Evolutionary conservation across 1,140 invertebrate genomes (phyloP).

Genomic region (Pseudachorutes palmiensis): DNA sequence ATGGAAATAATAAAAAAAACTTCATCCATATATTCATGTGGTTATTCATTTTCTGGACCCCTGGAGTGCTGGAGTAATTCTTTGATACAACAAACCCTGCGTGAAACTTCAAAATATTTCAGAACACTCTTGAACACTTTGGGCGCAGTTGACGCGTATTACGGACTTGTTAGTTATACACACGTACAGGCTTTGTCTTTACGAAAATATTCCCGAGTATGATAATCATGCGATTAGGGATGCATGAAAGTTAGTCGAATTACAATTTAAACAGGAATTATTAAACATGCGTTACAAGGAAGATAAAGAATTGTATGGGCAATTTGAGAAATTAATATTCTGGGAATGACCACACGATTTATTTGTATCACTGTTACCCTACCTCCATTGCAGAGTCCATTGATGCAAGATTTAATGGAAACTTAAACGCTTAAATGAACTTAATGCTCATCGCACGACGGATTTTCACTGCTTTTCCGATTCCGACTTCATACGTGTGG

Average conservation of each 20-base stretch:
- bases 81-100: constrained; percentile 27
- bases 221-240: not conserved
- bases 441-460: too few relatives aligned
- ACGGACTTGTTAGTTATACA: not conserved
- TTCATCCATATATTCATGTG: constrained; percentile 7
- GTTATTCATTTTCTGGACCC: constrained; percentile 7
- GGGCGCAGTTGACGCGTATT: not conserved
- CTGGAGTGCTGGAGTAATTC: constrained; percentile 21
- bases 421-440: not conserved
- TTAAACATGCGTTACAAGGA: not conserved
- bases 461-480: too few relatives aligned
- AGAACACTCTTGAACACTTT: not conserved
- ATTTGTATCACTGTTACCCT: too few relatives aligned
- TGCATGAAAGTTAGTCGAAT: not conserved
- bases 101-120: constrained; percentile 15
- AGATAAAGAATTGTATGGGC: not conserved
- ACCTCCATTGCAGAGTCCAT: too few relatives aligned
- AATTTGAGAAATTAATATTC: not conserved
- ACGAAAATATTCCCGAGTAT: not conserved
- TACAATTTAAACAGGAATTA: not conserved
- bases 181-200: not conserved
- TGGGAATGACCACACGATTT: too few relatives aligned
- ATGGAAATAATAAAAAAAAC: not conserved
- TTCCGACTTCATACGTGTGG: too few relatives aligned
- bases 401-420: not conserved